Evolutionary conservation across 2,888 invertebrate species (phyloP), one percentile per base, ranked within the genome.

Genomic region (Pycnomerus fuliginosus): DNA sequence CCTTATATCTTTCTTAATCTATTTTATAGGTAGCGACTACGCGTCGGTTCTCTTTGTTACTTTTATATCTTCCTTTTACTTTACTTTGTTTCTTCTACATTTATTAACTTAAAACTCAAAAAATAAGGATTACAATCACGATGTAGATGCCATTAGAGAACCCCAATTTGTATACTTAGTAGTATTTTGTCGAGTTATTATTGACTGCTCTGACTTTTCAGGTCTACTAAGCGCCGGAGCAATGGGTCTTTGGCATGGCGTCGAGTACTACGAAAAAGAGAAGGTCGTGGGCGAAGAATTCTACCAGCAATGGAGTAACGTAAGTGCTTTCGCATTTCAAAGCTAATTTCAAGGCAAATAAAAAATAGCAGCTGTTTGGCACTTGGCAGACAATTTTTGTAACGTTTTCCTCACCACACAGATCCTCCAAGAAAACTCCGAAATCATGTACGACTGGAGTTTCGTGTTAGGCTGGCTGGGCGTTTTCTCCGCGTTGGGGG

Each of bases 201-300:
- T 28, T 37, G 37, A 16, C 14, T 12, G n/a, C 11, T 16, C 16
- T 7, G 15, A 14, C 34, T 45, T 71, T 77, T 12, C 72, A 87
- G 94, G 93, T 74, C 74, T 96, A 49, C 74, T 95, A 61, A 86
- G 92, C 53, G 95, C 94, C 17, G 93, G 92, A 45, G 92, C 88
- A 27, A 96, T 96, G 94, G 94, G 93, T 27, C 76, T 94, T 31
- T 95, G 94, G 94, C 94, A 95, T 69, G 93, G 92, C 37, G 93
- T 93, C 16, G 94, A 95, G 72, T 95, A 94, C 74, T 93, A 90
- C 67, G 95, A 96, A 73, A 90, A 91, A 67, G 92, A 94, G 72
- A 91, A 93, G 70, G 85, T 93, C 31, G 90, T 93, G 39, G 92
- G 93, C 44, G 90, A 91, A 62, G 92, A 93, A 67, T 95, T 83